A percentile compares a stretch with the other conserved stretches of the same genome.
Evolutionary conservation across 1,140 invertebrate genomes (phyloP).

Genomic region (Eumeta japonica): DNA sequence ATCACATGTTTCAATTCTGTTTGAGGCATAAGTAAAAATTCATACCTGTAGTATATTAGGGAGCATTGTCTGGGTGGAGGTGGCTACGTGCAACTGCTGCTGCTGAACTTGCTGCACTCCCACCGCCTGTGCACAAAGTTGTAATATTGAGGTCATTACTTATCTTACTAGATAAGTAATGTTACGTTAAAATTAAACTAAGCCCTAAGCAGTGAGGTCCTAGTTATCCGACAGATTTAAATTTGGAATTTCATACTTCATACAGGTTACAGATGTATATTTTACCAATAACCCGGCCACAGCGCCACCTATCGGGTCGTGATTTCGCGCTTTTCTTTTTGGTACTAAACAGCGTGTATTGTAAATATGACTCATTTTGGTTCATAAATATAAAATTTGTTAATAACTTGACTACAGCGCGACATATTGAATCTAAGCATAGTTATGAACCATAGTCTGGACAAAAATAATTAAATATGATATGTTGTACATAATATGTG

Average conservation of each 20-base stretch:
- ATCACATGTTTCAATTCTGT: neutral
- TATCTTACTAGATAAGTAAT: neutral
- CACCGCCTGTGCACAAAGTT: conserved; percentile 32
- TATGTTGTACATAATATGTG: too few species aligned
- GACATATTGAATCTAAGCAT: too few species aligned
- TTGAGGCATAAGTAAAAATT: conserved; percentile 1
- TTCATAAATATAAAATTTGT: too few species aligned
- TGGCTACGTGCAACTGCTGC: conserved; percentile 48
- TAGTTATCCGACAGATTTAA: neutral
- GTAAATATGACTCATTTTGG: too few species aligned
- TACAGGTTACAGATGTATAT: too few species aligned
- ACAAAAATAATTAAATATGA: too few species aligned
- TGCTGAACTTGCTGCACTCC: conserved; percentile 53
- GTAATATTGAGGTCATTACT: neutral
- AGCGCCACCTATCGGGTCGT: too few species aligned
- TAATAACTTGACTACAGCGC: too few species aligned
- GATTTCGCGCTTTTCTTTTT: too few species aligned
- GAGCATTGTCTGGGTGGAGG: conserved; percentile 46
- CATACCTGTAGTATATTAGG: conserved; percentile 52
- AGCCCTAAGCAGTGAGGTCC: neutral
- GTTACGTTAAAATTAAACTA: neutral
- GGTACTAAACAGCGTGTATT: too few species aligned
- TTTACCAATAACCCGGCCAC: too few species aligned
- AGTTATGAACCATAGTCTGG: too few species aligned
- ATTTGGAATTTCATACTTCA: neutral